Conservation (phyloP, 2,113 vertebrate genomes). For the Brachypteracias leptosomus region DNA sequence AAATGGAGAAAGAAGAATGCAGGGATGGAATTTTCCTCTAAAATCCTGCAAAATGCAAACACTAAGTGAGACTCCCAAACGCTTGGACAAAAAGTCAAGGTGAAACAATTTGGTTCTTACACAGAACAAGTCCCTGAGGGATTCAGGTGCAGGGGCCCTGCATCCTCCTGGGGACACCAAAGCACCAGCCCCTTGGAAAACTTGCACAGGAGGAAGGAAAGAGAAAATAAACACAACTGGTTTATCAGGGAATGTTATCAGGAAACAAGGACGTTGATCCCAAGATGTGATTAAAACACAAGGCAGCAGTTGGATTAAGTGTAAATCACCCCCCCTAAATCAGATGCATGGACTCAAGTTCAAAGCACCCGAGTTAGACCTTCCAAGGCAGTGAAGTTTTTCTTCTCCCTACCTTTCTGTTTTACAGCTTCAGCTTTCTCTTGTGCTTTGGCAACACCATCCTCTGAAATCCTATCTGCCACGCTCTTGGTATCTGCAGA, state of each 20-base stretch:
- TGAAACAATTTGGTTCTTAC: neutral
- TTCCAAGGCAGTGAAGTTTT: neutral
- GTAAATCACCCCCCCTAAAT: neutral
- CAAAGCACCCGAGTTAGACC: neutral
- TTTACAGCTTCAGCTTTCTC: neutral
- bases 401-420: conserved; percentile 6
- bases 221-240: neutral
- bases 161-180: neutral
- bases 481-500: neutral
- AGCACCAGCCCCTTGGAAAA: neutral
- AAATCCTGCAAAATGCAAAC: neutral
- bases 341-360: neutral
- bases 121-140: neutral
- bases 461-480: neutral
- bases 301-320: neutral
- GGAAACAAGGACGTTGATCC: neutral
- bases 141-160: neutral
- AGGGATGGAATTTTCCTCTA: neutral
- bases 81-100: neutral
- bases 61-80: neutral
- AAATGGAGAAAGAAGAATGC: neutral
- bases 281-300: neutral
- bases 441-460: neutral
- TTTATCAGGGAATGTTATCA: neutral
- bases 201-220: neutral